Conservation (phyloP, 37 sponge, comb jelly and placozoan species). For the Diacarnus erythraeanus region DNA sequence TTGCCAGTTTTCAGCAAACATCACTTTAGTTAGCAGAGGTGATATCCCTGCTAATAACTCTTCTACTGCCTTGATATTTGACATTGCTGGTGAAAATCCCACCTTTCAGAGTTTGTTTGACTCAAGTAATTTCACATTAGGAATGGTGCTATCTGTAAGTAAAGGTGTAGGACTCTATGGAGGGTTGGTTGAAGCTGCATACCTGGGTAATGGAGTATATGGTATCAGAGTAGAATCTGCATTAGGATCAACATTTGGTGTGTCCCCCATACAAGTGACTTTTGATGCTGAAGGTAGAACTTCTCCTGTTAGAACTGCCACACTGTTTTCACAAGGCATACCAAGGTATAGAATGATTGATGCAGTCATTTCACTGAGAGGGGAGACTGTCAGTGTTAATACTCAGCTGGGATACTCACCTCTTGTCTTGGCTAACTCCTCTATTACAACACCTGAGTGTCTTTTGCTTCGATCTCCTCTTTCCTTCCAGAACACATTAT, state of each 20-base stretch:
- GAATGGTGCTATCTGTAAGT: conserved; percentile 2
- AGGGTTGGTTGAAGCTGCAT: conserved; percentile 54
- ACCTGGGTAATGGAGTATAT: conserved; percentile 49
- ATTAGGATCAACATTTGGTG: conserved; percentile 41
- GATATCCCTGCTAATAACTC: conserved; percentile 15
- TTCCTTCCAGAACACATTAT: conserved; percentile 27
- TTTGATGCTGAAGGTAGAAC: conserved; percentile 34
- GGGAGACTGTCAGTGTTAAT: conserved; percentile 4
- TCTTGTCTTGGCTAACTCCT: conserved; percentile 22
- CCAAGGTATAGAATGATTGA: conserved; percentile 30
- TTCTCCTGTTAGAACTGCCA: conserved; percentile 23
- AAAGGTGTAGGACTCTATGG: conserved; percentile 41
- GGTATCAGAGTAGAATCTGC: conserved; percentile 21
- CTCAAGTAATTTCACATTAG: conserved; percentile 19
- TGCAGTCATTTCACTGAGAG: conserved; percentile 7
- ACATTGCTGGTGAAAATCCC: conserved; percentile 45
- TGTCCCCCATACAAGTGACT: conserved; percentile 68
- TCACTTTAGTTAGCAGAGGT: conserved; percentile 8
- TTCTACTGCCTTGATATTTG: conserved; percentile 37
- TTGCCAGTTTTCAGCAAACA: conserved; percentile 31
- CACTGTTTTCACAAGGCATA: conserved; percentile 39
- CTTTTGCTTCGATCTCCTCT: conserved; percentile 11
- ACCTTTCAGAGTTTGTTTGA: conserved; percentile 59
- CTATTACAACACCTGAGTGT: conserved; percentile 31
- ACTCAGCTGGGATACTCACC: conserved; percentile 62